phyloP scores from a whole-genome alignment of 2,797 vertebrate species.

The Arremon brunneinucha region DNA sequence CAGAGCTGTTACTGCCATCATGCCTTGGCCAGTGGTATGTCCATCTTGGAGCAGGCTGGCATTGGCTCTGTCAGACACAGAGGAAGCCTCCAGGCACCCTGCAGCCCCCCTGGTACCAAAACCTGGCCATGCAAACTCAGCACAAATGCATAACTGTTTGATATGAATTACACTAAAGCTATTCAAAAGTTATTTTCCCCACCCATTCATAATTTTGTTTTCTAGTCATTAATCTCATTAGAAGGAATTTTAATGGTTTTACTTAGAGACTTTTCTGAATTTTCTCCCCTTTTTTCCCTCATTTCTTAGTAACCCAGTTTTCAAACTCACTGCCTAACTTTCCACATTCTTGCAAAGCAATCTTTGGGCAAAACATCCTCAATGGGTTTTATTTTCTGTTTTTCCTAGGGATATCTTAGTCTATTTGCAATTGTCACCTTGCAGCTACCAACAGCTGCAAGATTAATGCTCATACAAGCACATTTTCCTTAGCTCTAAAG shows the following conservation, averaged over 20 bases:
- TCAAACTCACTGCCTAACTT: neutral
- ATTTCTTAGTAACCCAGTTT: neutral
- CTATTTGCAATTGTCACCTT: neutral
- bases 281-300: accelerated
- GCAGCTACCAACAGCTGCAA: neutral
- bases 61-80: accelerated
- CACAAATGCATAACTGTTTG: neutral
- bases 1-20: neutral
- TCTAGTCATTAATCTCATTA: neutral
- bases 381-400: neutral
- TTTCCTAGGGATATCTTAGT: neutral
- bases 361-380: neutral
- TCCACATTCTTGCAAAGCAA: neutral
- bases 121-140: neutral
- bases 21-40: neutral
- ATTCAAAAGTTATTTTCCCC: neutral
- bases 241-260: neutral
- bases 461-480: neutral
- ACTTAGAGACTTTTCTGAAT: neutral
- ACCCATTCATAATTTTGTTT: neutral
- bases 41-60: neutral
- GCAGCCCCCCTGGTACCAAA: neutral
- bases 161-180: neutral
- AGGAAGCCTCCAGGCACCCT: neutral
- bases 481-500: neutral